Evolutionary conservation across 2,888 invertebrate species (phyloP).

Genomic region (Alentia gelatinosa): DNA sequence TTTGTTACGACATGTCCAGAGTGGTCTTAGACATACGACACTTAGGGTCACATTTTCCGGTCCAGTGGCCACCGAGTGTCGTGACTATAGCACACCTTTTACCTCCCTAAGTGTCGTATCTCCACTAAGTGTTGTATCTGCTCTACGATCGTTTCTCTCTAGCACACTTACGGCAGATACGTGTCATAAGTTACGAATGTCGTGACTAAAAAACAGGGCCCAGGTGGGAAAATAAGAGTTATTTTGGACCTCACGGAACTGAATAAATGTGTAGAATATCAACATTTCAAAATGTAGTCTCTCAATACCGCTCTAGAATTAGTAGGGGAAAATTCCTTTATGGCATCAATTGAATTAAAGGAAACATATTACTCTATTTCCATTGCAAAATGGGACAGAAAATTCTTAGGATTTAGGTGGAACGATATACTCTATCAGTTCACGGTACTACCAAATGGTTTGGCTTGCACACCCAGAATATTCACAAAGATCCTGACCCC

Average conservation of each 20-base stretch:
- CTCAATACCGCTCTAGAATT: background rate
- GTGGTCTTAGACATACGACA: no score
- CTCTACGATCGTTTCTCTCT: no score
- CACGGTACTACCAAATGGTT: background rate
- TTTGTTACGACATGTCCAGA: no score
- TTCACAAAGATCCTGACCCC: conserved; percentile 29
- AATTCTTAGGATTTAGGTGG: background rate
- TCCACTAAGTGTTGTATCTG: no score
- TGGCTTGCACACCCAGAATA: conserved; percentile 8
- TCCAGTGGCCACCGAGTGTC: no score
- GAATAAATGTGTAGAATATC: background rate
- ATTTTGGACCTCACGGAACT: background rate
- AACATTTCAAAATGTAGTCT: conserved; percentile 11
- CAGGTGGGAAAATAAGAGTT: background rate
- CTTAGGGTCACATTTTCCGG: no score
- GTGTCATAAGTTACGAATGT: no score
- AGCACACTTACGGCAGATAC: no score
- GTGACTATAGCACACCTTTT: no score
- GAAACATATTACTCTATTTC: background rate
- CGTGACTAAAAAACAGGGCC: no score
- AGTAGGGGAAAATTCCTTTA: background rate
- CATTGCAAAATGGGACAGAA: background rate
- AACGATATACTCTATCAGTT: background rate
- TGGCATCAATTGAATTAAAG: background rate
- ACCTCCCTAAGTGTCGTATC: no score